Conservation (phyloP, 2,888 invertebrate genomes). For the Synanthedon formicaeformis region DNA sequence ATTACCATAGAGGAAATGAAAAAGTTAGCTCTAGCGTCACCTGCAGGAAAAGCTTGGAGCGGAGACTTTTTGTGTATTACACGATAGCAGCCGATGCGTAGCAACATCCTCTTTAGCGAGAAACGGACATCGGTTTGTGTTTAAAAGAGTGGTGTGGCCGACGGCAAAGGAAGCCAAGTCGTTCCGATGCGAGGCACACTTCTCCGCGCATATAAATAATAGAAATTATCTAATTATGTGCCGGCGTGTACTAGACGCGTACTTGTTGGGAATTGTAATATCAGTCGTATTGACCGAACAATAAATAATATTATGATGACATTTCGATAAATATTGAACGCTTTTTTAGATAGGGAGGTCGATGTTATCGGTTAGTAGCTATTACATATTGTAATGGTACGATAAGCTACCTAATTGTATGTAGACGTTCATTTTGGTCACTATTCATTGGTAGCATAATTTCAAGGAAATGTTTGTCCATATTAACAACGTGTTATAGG, state of each 20-base stretch:
- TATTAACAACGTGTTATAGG: no score
- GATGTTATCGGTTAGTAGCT: slow-evolving; percentile 57
- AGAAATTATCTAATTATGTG: slow-evolving; percentile 67
- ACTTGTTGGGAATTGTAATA: slow-evolving; percentile 53
- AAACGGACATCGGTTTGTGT: slow-evolving; percentile 40
- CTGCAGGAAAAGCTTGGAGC: slow-evolving; percentile 43
- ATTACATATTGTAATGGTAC: slow-evolving; percentile 55
- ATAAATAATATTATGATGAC: slow-evolving; percentile 45
- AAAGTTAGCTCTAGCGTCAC: slow-evolving; percentile 26
- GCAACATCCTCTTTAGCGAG: slow-evolving; percentile 57
- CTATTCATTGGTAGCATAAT: background rate
- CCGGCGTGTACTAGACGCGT: slow-evolving; percentile 39
- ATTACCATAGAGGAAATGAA: slow-evolving; percentile 53
- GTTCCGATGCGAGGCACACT: slow-evolving; percentile 47
- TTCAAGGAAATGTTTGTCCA: no score
- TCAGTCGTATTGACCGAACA: slow-evolving; percentile 23
- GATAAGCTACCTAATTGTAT: slow-evolving; percentile 51
- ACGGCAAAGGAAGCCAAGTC: slow-evolving; percentile 49
- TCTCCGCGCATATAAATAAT: slow-evolving; percentile 64
- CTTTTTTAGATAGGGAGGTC: slow-evolving; percentile 52
- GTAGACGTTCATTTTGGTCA: slow-evolving; percentile 13
- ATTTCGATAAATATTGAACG: slow-evolving; percentile 48
- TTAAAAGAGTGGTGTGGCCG: slow-evolving; percentile 28
- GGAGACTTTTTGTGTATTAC: slow-evolving; percentile 35
- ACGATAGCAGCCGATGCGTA: slow-evolving; percentile 9